Percentiles rank a stretch among this genome's conserved stretches.
These are phyloP conservation scores for Nezara viridula DNA, from an alignment of 2,888 invertebrate species.

Conservation along the genomic window DNA sequence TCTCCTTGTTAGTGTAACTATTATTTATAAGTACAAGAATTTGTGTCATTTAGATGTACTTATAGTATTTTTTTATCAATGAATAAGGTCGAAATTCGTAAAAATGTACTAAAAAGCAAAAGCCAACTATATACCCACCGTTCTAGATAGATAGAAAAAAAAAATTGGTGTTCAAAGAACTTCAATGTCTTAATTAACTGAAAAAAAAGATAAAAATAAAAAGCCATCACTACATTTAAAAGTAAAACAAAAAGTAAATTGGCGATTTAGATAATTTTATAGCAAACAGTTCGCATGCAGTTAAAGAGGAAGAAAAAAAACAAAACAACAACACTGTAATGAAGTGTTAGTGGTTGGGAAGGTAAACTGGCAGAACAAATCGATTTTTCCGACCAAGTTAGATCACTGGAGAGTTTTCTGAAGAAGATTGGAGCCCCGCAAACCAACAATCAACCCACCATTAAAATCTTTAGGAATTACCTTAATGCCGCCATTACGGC, in stretches of 20 bases:
- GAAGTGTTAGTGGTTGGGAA: background rate
- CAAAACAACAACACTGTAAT: background rate
- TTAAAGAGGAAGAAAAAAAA: background rate
- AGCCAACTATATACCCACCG: too few species aligned
- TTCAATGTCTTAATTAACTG: too few species aligned
- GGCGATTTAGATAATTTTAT: background rate
- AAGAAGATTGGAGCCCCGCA: background rate
- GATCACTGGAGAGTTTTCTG: background rate
- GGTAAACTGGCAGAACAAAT: background rate
- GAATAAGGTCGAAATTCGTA: too few species aligned
- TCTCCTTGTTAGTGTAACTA: too few species aligned
- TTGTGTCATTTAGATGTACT: too few species aligned
- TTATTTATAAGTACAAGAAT: too few species aligned
- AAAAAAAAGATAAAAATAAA: too few species aligned
- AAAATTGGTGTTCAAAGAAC: too few species aligned
- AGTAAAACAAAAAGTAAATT: background rate
- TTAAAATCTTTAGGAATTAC: background rate
- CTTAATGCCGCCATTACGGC: background rate
- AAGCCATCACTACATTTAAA: too few species aligned
- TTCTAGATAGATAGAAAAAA: too few species aligned
- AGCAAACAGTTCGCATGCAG: background rate
- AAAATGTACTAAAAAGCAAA: too few species aligned
- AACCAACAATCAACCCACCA: conserved; percentile 9
- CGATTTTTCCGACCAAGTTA: background rate
- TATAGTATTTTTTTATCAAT: too few species aligned